Evolutionary conservation across 1,140 invertebrate genomes (phyloP), one percentile per base, ranked within the genome.

Genomic region (Drosophila albomicans): DNA sequence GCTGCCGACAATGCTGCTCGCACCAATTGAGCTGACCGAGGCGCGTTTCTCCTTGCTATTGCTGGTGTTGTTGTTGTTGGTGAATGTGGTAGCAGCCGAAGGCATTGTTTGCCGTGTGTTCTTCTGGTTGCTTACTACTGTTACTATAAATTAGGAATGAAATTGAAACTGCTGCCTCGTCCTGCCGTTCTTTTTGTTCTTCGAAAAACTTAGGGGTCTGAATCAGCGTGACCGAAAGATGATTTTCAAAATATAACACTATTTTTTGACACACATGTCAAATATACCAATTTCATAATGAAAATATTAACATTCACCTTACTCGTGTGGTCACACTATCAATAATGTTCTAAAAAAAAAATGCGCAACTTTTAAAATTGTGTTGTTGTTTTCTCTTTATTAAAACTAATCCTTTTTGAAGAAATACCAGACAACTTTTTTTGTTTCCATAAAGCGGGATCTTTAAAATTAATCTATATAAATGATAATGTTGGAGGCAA

Each of bases 1-100:
- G 72, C 81, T 71, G 66, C 68, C 82, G 62, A 70, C 82, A 66
- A 56, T 72, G 70, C 85, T 75, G 76, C 81, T 81, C 70, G 68
- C 75, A 85, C 79, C 75, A 75, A 91, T 82, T 54, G 90, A 91
- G 75, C 76, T 84, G 72, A 91, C 78, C 56, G 90, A 91, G 78
- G 90, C 84, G 84, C 91, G 90, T 80, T 91, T 91, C 81, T 88
- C 90, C 81, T 91, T 81, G 75, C 79, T 91, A 78, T 88, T 91
- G 75, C 79, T 91, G 76, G 85, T 91, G 78, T 81, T 88, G 80
- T 76, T 91, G 76, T 79, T 73, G 65, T 74, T 78, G 78, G 82
- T 87, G 68, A 87, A 79, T 75, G 82, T 75, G 82, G 79, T 87
- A 74, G 79, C 82, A 91, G 90, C 90, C 87, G 90, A 91, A 91